Conservation (phyloP, 2,888 invertebrate species). For the Heliconius sara region DNA sequence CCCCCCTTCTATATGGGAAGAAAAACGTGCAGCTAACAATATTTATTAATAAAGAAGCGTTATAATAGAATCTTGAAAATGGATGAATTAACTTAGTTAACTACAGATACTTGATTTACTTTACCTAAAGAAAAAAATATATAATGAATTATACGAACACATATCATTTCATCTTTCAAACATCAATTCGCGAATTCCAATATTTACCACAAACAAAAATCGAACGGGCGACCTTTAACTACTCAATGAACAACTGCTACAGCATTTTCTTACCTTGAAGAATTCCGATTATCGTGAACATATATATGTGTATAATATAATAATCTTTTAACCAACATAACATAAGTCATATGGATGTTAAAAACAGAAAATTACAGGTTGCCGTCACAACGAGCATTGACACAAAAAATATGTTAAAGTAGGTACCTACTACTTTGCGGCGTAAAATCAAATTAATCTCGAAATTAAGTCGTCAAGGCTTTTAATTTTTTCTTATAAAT, state of each 20-base stretch:
- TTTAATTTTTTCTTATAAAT: background rate
- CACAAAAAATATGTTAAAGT: slow-evolving; percentile 49
- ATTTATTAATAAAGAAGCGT: no score
- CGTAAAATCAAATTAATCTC: slow-evolving; percentile 13
- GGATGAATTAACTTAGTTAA: no score
- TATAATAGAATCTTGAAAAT: no score
- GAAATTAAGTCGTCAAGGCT: slow-evolving; percentile 22
- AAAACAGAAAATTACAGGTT: slow-evolving; percentile 53
- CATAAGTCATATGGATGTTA: slow-evolving; percentile 51
- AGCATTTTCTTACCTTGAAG: background rate
- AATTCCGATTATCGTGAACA: background rate
- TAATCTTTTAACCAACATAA: slow-evolving; percentile 22
- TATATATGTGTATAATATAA: slow-evolving; percentile 4
- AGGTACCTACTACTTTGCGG: background rate
- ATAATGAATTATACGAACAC: no score
- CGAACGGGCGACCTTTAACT: background rate
- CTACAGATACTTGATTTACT: no score
- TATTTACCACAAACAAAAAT: no score
- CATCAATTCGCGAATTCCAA: no score
- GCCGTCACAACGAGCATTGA: slow-evolving; percentile 45
- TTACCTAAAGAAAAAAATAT: no score
- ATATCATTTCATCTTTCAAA: no score
- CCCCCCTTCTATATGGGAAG: no score
- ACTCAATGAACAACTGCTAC: background rate
- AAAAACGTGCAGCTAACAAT: no score